phyloP scores from a whole-genome alignment of 1,140 invertebrate species.

The Trialeurodes vaporariorum region DNA sequence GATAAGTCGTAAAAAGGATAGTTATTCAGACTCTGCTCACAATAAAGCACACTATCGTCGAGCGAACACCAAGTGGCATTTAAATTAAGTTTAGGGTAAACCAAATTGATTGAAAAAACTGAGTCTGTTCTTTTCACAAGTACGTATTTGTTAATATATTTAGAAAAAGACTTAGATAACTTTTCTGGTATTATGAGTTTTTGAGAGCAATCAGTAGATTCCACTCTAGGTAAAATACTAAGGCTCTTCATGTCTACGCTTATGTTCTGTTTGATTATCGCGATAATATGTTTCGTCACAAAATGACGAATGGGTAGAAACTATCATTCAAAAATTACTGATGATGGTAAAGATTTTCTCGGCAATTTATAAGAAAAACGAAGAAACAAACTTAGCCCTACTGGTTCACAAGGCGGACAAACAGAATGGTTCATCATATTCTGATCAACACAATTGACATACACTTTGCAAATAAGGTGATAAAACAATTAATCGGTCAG shows the following conservation, averaged over 20 bases:
- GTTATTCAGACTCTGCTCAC: neutral
- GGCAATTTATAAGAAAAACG: no score
- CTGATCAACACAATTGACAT: no score
- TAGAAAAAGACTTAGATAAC: neutral
- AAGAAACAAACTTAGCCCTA: no score
- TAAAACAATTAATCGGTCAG: no score
- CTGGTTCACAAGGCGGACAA: no score
- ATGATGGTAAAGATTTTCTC: no score
- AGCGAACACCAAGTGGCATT: neutral
- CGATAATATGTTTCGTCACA: no score
- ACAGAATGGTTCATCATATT: no score
- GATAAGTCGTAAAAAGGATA: neutral
- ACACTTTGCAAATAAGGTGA: no score
- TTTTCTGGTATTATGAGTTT: neutral
- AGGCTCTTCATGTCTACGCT: neutral
- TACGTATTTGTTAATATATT: neutral
- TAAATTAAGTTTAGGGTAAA: neutral
- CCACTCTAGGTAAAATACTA: neutral
- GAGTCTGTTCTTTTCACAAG: neutral
- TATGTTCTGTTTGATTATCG: no score
- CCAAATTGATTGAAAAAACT: neutral
- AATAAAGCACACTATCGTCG: neutral
- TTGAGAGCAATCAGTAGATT: neutral
- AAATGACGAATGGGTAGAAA: no score
- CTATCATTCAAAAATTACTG: no score